A percentile compares a stretch with the other conserved stretches of the same genome.
phyloP scores from a whole-genome alignment of 2,888 invertebrate species.

The Acanthosepion esculentum region DNA sequence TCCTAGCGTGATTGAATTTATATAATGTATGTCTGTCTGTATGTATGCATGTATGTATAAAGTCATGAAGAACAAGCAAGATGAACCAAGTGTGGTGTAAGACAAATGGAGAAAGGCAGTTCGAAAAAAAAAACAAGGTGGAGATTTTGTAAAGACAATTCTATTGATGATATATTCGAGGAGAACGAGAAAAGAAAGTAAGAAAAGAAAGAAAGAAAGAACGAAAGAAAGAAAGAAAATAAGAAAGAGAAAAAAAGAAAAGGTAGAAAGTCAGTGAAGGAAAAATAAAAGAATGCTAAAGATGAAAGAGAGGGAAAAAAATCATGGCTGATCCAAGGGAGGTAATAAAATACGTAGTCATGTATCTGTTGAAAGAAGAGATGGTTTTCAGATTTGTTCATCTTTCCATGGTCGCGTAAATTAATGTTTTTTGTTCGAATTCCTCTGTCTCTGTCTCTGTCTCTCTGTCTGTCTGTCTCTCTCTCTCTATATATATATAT shows the following conservation, averaged over 20 bases:
- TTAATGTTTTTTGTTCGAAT: not conserved
- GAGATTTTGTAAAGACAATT: too few species aligned
- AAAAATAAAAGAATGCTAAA: not conserved
- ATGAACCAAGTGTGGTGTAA: too few species aligned
- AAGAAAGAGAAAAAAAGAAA: not conserved
- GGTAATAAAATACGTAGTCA: not conserved
- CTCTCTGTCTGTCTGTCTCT: too few species aligned
- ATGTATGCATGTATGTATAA: too few species aligned
- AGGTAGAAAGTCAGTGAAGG: not conserved
- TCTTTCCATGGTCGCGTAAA: not conserved
- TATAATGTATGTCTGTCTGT: too few species aligned
- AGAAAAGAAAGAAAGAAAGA: not conserved
- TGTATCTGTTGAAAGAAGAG: not conserved
- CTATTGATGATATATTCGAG: not conserved
- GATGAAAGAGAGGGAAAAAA: not conserved
- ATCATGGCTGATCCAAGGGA: not conserved
- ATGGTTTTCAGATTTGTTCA: not conserved
- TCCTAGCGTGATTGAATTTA: too few species aligned
- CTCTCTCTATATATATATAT: too few species aligned
- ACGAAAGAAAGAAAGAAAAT: not conserved
- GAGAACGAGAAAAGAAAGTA: not conserved
- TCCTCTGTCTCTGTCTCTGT: too few species aligned
- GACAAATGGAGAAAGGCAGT: too few species aligned
- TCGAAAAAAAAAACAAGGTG: too few species aligned
- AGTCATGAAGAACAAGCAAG: too few species aligned